Base-by-base conservation (phyloP, 2,113 vertebrate species). In the Coryphaenoides rupestris region DNA sequence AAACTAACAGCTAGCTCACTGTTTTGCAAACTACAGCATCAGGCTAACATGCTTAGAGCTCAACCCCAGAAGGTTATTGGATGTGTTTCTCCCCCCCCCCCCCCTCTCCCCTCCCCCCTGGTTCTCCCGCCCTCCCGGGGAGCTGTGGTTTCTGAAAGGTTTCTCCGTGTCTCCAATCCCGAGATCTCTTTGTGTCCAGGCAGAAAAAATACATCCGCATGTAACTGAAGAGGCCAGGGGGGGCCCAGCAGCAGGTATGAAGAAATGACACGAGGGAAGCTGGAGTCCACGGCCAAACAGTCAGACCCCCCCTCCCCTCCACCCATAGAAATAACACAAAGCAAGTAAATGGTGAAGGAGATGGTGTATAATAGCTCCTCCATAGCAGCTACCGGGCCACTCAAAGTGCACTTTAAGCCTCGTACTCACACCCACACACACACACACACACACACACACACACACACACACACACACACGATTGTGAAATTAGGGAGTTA, bases 91-190 rank as follows among this genome's bases (percentile, higher is more conserved):
- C 58, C 60, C 60, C 19, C 3, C 46, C n/a, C 50, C 58, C 50
- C 53, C 55, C 47, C 52, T 56, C 54, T 19, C 68, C 69, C 64
- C 3, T 70, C 65, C 65, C 64, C 72, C 28, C 64, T 40, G 33
- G 33, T 40, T 68, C 61, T 47, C 54, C 57, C 65, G 47, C 73
- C 67, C 75, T 84, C 71, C 82, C 7, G 17, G 76, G 85, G 87
- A 72, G 61, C 50, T 89, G 89, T 80, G 90, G 90, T 88, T 90
- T 88, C 77, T 90, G 79, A 92, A 91, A 92, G 90, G 85, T 84
- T 90, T 88, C 84, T 87, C 74, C 46, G 65, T 84, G 80, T 84
- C 88, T 74, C 78, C 81, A 86, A 85, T 86, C 81, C 79, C 74
- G 85, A 85, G 83, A 86, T 88, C 84, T 86, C 84, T 86, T 76